These are phyloP conservation scores for Liasis olivaceus DNA, from an alignment of 2,797 vertebrate genomes.

Conservation along the genomic window DNA sequence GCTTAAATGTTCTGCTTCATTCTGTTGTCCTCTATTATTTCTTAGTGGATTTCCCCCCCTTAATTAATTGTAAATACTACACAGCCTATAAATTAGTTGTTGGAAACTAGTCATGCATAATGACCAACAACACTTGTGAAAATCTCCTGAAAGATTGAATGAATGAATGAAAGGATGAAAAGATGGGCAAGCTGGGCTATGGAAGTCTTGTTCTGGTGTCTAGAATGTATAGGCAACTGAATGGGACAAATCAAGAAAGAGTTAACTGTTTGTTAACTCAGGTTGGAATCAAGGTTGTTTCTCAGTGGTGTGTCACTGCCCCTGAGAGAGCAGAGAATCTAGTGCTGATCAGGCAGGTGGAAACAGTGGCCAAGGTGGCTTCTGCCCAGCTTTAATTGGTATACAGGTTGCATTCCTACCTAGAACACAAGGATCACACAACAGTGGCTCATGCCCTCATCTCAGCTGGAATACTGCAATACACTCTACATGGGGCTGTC, in stretches of 20 bases:
- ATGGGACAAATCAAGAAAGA: not conserved
- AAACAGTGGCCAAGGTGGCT: not conserved
- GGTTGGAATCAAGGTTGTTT: not conserved
- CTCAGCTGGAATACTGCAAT: not conserved
- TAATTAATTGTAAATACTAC: not conserved
- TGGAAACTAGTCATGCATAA: not conserved
- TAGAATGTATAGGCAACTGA: not conserved
- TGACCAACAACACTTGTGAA: not conserved
- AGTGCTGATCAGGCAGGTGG: not conserved
- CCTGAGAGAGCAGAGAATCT: not conserved
- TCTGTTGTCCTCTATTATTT: not conserved
- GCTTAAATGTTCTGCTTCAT: not conserved
- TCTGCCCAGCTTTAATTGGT: not conserved
- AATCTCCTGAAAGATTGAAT: not conserved
- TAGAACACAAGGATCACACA: not conserved
- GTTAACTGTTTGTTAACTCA: not conserved
- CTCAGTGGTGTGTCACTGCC: not conserved
- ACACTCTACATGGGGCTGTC: not conserved
- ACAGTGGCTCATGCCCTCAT: not conserved
- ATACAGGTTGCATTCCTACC: not conserved
- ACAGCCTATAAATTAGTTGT: not conserved
- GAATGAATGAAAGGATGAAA: not conserved
- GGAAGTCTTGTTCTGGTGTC: not conserved
- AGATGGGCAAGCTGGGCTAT: not conserved
- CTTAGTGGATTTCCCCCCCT: not conserved